Base-by-base conservation (phyloP, 1,140 invertebrate species). In the Berghia stephanieae region DNA sequence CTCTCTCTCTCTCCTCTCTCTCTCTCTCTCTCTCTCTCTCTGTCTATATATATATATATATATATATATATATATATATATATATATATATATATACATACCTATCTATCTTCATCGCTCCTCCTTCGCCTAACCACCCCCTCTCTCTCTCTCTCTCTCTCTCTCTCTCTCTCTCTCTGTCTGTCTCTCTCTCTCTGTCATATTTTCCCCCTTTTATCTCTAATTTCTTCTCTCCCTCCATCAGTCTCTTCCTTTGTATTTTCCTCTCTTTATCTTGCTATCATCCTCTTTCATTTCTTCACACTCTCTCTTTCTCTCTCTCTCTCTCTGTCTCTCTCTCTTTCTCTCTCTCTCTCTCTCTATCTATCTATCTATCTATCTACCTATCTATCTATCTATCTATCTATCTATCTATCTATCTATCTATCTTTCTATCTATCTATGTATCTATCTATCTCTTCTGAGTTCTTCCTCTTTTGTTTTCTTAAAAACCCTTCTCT, bases 71-170 rank as follows among this genome's bases (percentile, higher is more conserved):
- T n/a, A n/a, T n/a, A n/a, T n/a, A n/a, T n/a, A n/a, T n/a, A n/a
- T n/a, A n/a, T n/a, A n/a, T n/a, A n/a, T n/a, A n/a, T n/a, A n/a
- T n/a, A n/a, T n/a, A n/a, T n/a, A n/a, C n/a, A n/a, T n/a, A n/a
- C n/a, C n/a, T n/a, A n/a, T n/a, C n/a, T n/a, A n/a, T n/a, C n/a
- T n/a, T n/a, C n/a, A n/a, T n/a, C n/a, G n/a, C n/a, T n/a, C n/a
- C n/a, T n/a, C n/a, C n/a, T n/a, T n/a, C n/a, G 38, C 69, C 27
- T 10, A 1, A n/a, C 34, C 4, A 1, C 42, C 31, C 69, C 52
- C 71, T 57, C 52, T 74, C 52, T 74, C 71, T 72, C n/a, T 72
- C n/a, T 72, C 69, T 72, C 42, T 52, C 43, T 38, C 46, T 43
- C 46, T 31, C 38, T 27, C 31, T 70, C 42, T 49, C 34, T 72